Percentiles rank a stretch among this genome's conserved stretches.
Evolutionary conservation across 2,888 invertebrate species (phyloP).

Genomic region (Torymus texanus): DNA sequence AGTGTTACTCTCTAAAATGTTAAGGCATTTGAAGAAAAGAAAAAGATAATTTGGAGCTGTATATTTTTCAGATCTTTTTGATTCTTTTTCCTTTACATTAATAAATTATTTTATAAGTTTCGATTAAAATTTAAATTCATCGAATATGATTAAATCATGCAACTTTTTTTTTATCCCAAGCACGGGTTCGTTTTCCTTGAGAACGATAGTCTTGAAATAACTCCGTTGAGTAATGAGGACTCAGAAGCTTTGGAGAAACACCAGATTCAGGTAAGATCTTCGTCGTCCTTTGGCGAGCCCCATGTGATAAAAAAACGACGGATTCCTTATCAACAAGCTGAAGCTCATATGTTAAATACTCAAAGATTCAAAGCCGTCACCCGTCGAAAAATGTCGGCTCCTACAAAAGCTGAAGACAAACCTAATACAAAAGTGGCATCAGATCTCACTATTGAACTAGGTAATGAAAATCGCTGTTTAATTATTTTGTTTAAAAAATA

Average conservation of each 20-base stretch:
- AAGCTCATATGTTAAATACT: not conserved
- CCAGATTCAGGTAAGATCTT: constrained; percentile 58
- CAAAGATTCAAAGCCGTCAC: not conserved
- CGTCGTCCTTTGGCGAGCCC: constrained; percentile 74
- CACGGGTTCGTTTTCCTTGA: constrained; percentile 82
- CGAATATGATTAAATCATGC: constrained; percentile 1
- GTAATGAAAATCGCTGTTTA: constrained; percentile 24
- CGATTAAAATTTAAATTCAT: not conserved
- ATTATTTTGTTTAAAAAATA: too few relatives aligned
- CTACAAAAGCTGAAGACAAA: not conserved
- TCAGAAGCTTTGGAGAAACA: constrained; percentile 53
- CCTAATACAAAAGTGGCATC: not conserved
- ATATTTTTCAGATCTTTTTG: not conserved
- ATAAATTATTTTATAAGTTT: not conserved
- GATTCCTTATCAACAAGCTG: not conserved
- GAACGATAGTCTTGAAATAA: constrained; percentile 83
- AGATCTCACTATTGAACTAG: constrained; percentile 80
- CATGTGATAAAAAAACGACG: constrained; percentile 77
- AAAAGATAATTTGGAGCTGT: too few relatives aligned
- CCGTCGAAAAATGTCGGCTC: not conserved
- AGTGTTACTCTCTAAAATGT: constrained; percentile 66
- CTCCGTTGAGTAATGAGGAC: constrained; percentile 76
- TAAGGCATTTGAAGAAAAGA: not conserved
- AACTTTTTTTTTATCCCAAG: constrained; percentile 70
- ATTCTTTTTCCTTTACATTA: not conserved